Evolutionary conservation across 2,113 vertebrate species (phyloP), one percentile per base, ranked within the genome.

Genomic region (Pteropus alecto): DNA sequence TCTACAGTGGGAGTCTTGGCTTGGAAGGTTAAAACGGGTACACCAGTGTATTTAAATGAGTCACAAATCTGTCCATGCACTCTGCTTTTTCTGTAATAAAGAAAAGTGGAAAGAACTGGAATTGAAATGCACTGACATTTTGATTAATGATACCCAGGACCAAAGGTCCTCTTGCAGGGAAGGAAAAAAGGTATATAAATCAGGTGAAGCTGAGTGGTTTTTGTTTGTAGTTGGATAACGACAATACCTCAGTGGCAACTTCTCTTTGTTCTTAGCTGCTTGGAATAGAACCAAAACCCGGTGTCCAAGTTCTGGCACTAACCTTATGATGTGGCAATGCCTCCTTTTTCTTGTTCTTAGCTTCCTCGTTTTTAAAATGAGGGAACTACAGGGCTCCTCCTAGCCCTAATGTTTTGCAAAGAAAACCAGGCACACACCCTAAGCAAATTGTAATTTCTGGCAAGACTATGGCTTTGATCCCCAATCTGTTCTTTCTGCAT

Each of bases 151-250:
- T 78, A 16, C 26, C 15, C 19, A 61, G 63, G 28, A 63, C 26
- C 33, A 90, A 83, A 87, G 74, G n/a, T 90, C 65, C 19, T 94
- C 35, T 95, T 73, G 63, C 38, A 87, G 65, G 61, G 81, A 67
- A 88, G 46, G 26, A 73, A 90, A 94, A 95, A 94, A 33, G 19
- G 14, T 51, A 38, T 93, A 41, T 87, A 85, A 96, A 93, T 88
- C 60, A 88, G 81, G 4, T 16, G n/a, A 90, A 84, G 30, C 11
- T 3, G 14, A 91, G 33, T 65, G 91, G 30, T 28, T 84, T 97
- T 87, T 81, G 43, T 93, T 48, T 58, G 14, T 16, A 85, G 86
- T 74, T 84, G 86, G 35, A 73, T 67, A 87, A 67, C 26, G 76
- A 14, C 21, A 38, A 1, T 78, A 73, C 38, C 41, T 94, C 54